Evolutionary conservation across 2,888 invertebrate genomes (phyloP).

Genomic region (Tetragonula carbonaria): DNA sequence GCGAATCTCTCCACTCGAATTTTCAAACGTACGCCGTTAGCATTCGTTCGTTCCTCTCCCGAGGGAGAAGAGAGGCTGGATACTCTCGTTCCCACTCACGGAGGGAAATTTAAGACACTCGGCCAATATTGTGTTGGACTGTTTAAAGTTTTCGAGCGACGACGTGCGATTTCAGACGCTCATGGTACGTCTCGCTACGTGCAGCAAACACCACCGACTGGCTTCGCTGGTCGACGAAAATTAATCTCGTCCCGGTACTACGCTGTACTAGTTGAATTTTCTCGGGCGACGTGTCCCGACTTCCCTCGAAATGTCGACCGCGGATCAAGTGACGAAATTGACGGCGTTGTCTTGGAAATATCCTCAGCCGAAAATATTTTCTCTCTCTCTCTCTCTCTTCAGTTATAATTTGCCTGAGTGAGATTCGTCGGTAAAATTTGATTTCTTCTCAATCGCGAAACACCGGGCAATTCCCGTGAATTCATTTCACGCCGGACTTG

Average conservation of each 20-base stretch:
- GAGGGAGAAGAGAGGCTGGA: constrained; percentile 1
- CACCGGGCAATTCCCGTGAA: not conserved
- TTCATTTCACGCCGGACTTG: constrained; percentile 23
- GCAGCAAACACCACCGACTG: constrained; percentile 20
- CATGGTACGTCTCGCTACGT: not conserved
- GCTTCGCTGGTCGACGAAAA: constrained; percentile 48
- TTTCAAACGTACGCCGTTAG: not conserved
- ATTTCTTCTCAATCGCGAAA: constrained; percentile 38
- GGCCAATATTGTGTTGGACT: not conserved
- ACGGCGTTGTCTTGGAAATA: constrained; percentile 7
- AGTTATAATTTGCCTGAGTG: constrained; percentile 8
- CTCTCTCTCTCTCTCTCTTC: not conserved
- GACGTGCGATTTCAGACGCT: constrained; percentile 34
- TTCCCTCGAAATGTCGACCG: constrained; percentile 30
- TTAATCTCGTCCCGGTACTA: constrained; percentile 52
- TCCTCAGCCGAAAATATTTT: constrained; percentile 2
- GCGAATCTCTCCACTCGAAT: not conserved
- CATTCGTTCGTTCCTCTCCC: not conserved
- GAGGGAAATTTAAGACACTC: constrained; percentile 28
- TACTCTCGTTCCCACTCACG: constrained; percentile 6
- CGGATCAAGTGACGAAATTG: constrained; percentile 27
- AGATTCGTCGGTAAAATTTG: constrained; percentile 19
- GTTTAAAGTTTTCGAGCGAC: constrained; percentile 36
- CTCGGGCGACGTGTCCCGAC: constrained; percentile 32
- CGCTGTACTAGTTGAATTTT: constrained; percentile 32